A percentile compares a stretch with the other conserved stretches of the same genome.
Evolutionary conservation across 2,888 invertebrate genomes (phyloP).

Genomic region (Tortrix viridana): DNA sequence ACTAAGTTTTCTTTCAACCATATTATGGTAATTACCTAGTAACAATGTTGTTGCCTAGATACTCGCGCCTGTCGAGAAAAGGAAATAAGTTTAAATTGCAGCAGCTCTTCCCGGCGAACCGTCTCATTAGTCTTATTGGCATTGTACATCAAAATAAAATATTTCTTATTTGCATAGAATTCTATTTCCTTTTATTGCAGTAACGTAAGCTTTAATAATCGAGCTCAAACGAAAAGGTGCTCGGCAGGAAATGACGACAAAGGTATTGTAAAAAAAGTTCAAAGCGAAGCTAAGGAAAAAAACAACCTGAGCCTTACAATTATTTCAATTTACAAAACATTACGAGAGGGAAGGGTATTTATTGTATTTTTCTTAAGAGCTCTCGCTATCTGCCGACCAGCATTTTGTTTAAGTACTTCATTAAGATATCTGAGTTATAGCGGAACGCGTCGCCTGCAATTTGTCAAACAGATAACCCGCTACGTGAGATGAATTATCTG

Average conservation of each 20-base stretch:
- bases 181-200: conserved; percentile 25
- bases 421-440: conserved; percentile 64
- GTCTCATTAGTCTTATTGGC: conserved; percentile 21
- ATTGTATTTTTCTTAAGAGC: conserved; percentile 30
- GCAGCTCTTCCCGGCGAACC: not conserved
- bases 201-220: conserved; percentile 28
- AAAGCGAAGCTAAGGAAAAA: conserved; percentile 23
- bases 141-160: conserved; percentile 20
- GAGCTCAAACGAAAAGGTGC: conserved; percentile 30
- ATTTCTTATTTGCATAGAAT: conserved; percentile 24
- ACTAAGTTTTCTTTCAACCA: not conserved
- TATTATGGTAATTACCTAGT: not conserved
- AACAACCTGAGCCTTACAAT: conserved; percentile 17
- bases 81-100: not conserved
- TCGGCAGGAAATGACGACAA: conserved; percentile 29
- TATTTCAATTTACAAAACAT: conserved; percentile 32
- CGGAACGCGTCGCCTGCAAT: conserved; percentile 67
- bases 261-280: conserved; percentile 33
- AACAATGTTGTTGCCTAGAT: not conserved
- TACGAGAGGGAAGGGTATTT: conserved; percentile 35
- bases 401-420: conserved; percentile 41
- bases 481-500: conserved; percentile 77
- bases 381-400: conserved; percentile 16
- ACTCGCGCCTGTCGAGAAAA: not conserved
- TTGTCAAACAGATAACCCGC: conserved; percentile 77